A percentile compares a stretch with the other conserved stretches of the same genome.
These are phyloP conservation scores for Lontra canadensis DNA, from an alignment of 2,113 vertebrate genomes.

Conservation along the genomic window DNA sequence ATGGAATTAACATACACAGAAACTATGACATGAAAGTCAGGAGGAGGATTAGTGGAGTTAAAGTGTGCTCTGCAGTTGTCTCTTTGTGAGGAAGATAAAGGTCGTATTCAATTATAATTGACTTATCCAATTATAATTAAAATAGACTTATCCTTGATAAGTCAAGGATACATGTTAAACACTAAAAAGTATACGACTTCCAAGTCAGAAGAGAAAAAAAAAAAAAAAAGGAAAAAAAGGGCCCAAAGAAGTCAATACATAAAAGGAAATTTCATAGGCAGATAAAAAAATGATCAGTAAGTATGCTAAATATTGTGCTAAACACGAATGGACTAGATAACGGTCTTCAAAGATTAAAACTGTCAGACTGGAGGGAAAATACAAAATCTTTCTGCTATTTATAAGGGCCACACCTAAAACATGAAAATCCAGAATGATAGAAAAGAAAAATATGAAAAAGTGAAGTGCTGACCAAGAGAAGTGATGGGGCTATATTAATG, in stretches of 20 bases:
- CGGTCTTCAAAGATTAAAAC: not conserved
- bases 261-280: not conserved
- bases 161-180: not conserved
- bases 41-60: not conserved
- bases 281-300: not conserved
- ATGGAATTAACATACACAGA: not conserved
- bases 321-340: not conserved
- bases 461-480: not conserved
- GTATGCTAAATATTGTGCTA: not conserved
- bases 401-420: not conserved
- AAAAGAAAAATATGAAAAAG: not conserved
- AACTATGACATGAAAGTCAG: not conserved
- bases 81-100: not conserved
- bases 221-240: not conserved
- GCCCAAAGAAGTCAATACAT: not conserved
- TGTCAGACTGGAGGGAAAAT: not conserved
- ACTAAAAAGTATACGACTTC: not conserved
- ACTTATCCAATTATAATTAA: too few relatives aligned
- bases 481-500: not conserved
- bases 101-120: not conserved
- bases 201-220: not conserved
- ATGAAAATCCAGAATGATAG: not conserved
- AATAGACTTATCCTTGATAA: not conserved
- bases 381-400: not conserved
- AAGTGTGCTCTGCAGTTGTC: not conserved